phyloP scores from a whole-genome alignment of 2,797 vertebrate genomes.

The Cyprinella venusta region DNA sequence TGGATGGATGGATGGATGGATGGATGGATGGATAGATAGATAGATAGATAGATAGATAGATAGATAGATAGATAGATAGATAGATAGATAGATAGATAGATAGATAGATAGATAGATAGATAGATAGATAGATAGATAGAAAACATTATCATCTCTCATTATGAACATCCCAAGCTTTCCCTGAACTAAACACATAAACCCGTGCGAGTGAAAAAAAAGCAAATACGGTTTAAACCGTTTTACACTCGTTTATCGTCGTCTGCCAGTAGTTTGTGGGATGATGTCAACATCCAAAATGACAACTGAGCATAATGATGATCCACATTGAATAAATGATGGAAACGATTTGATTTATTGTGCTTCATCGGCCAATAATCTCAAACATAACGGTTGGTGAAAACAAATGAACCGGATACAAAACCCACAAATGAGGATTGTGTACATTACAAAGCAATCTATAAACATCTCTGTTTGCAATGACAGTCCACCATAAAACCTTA shows the following conservation, averaged over 20 bases:
- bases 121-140: accelerated
- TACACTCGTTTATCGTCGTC: not conserved
- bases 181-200: not conserved
- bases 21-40: no score
- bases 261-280: slow-evolving; percentile 6
- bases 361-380: slow-evolving; percentile 3
- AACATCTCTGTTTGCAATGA: slow-evolving; percentile 11
- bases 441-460: not conserved
- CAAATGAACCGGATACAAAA: not conserved
- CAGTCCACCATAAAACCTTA: not conserved
- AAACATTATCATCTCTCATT: not conserved
- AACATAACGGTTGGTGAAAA: slow-evolving; percentile 15
- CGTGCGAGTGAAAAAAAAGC: not conserved
- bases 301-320: slow-evolving; percentile 1
- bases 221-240: not conserved
- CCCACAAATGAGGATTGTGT: not conserved
- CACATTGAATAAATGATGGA: not conserved
- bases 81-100: no score
- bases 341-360: slow-evolving; percentile 15
- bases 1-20: no score
- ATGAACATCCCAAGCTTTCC: not conserved
- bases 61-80: accelerated
- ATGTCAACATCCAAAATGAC: slow-evolving; percentile 19
- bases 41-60: no score
- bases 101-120: no score